Conservation (phyloP, 2,888 invertebrate species). For the Callosobruchus maculatus region DNA sequence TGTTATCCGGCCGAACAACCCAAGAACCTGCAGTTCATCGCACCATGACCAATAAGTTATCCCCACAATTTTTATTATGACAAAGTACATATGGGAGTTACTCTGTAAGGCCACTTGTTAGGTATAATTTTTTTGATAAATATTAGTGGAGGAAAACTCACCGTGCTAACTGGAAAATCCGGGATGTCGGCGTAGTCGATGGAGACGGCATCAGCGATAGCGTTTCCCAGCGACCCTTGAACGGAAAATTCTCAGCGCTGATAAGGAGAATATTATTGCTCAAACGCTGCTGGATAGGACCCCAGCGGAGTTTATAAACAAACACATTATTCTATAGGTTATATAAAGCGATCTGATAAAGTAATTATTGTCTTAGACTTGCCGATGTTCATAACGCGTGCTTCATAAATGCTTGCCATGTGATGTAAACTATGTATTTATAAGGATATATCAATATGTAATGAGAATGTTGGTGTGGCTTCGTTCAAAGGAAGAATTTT, state of each 20-base stretch:
- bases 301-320: slow-evolving; percentile 5
- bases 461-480: no score
- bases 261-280: not conserved
- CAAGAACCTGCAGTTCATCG: no score
- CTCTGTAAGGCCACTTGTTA: not conserved
- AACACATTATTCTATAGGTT: not conserved
- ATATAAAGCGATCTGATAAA: not conserved
- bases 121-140: no score
- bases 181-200: slow-evolving; percentile 76
- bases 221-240: slow-evolving; percentile 18
- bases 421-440: no score
- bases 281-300: not conserved
- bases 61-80: no score
- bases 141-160: slow-evolving; percentile 41
- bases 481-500: no score
- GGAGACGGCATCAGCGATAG: slow-evolving; percentile 12
- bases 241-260: not conserved
- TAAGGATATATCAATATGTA: no score
- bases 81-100: no score
- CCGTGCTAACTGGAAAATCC: slow-evolving; percentile 84
- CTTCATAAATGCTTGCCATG: not conserved
- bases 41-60: no score
- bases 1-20: no score
- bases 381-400: not conserved
- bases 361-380: not conserved